Conservation (phyloP, 2,888 invertebrate species). For the Hirudinaria manillensis region DNA sequence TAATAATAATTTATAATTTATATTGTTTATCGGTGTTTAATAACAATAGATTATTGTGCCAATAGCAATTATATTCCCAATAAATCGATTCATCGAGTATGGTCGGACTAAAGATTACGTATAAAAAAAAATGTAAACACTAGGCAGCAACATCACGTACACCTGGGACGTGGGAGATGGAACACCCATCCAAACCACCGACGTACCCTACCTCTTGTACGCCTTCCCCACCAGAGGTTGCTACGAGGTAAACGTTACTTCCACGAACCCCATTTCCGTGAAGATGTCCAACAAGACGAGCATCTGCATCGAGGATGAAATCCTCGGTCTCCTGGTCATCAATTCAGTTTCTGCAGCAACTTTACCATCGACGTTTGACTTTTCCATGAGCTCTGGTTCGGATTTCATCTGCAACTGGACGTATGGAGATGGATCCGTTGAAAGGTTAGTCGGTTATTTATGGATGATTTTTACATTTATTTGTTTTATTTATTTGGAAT, state of each 20-base stretch:
- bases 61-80: not conserved
- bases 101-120: not conserved
- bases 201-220: conserved; percentile 34
- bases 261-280: conserved; percentile 40
- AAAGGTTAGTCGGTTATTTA: conserved; percentile 11
- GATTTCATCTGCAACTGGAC: conserved; percentile 45
- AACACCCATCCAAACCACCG: conserved; percentile 28
- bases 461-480: not conserved
- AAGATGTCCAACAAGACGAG: conserved; percentile 40
- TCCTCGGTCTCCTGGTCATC: conserved; percentile 38
- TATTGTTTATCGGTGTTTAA: too few relatives aligned
- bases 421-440: conserved; percentile 39
- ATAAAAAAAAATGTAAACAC: not conserved
- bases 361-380: conserved; percentile 29
- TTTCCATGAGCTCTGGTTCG: conserved; percentile 43
- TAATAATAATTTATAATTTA: too few relatives aligned
- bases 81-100: not conserved
- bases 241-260: conserved; percentile 43
- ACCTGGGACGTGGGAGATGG: conserved; percentile 49
- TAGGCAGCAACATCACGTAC: conserved; percentile 46
- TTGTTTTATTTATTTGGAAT: not conserved
- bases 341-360: conserved; percentile 27
- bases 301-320: conserved; percentile 43
- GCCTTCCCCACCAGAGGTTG: conserved; percentile 40
- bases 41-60: too few relatives aligned